Base-by-base conservation (phyloP, 2,888 invertebrate genomes). In the Laothoe populi region DNA sequence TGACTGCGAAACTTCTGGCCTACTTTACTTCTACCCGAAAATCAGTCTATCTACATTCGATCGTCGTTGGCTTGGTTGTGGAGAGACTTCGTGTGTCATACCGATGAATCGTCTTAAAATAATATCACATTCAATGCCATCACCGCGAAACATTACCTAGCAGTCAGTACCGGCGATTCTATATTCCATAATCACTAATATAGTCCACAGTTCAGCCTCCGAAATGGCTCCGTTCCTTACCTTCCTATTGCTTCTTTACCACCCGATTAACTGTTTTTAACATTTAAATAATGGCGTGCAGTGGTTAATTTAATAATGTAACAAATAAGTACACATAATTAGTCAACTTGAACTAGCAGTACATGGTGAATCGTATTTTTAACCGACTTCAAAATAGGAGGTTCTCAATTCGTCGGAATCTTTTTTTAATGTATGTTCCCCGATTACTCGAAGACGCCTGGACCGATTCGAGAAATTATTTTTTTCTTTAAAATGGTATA, bases 31-130 rank as follows among this genome's bases (percentile, higher is more conserved):
- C 90, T 92, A 91, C 88, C 91, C 87, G 86, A 90, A 91, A 90
- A 92, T 92, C 91, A 92, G 92, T 92, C 92, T 90, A 84, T 92
- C 92, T 90, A 84, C 82, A 68, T 83, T 85, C 87, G 83, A 82
- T 87, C 86, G 71, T 85, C 82, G 84, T 87, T 84, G 86, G 84
- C 84, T 88, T 76, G 73, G 70, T 79, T 77, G 75, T 78, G 83
- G 77, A 84, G 79, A 80, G 79, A 84, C 81, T 76, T 74, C 69
- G 66, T 70, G 71, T 72, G 69, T 73, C 70, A 67, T 74, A 72
- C 72, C 76, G 73, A 78, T 79, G 81, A 78, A 74, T 80, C 73
- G 78, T 82, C 87, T 86, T 89, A 89, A 83, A 86, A 83, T 92
- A 88, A 90, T 93, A 93, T 93, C 93, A 93, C 93, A 93, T 87